phyloP scores from a whole-genome alignment of 2,888 invertebrate species.

The Chironomus riparius region DNA sequence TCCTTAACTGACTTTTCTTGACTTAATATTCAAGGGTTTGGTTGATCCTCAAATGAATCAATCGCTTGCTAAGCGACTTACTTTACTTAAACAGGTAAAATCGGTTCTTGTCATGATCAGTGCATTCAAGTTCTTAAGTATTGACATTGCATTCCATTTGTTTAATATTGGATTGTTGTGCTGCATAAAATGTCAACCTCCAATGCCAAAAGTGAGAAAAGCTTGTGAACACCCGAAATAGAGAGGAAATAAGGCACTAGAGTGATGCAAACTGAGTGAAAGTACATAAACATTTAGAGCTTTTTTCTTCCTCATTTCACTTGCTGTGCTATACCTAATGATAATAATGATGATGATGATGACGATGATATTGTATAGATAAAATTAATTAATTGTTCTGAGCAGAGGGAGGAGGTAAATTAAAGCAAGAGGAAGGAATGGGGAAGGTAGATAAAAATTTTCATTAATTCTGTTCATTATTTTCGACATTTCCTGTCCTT shows the following conservation, averaged over 20 bases:
- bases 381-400: conserved; percentile 24
- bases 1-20: too few species aligned
- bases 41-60: too few species aligned
- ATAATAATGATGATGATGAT: conserved; percentile 11
- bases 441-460: conserved; percentile 21
- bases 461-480: conserved; percentile 24
- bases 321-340: conserved; percentile 7
- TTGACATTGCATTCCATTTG: too few species aligned
- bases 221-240: too few species aligned
- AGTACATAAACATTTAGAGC: neutral
- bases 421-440: neutral
- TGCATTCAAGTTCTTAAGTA: too few species aligned
- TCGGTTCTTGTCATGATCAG: too few species aligned
- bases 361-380: conserved; percentile 18
- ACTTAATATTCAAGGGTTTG: too few species aligned
- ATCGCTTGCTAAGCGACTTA: too few species aligned
- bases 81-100: too few species aligned
- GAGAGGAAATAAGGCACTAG: neutral
- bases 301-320: neutral
- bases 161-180: too few species aligned
- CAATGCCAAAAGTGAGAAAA: too few species aligned
- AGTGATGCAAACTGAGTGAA: neutral
- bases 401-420: neutral
- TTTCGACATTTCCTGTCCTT: conserved; percentile 11
- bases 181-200: too few species aligned